Conservation (phyloP, 2,888 invertebrate genomes). For the Cheilosia variabilis region DNA sequence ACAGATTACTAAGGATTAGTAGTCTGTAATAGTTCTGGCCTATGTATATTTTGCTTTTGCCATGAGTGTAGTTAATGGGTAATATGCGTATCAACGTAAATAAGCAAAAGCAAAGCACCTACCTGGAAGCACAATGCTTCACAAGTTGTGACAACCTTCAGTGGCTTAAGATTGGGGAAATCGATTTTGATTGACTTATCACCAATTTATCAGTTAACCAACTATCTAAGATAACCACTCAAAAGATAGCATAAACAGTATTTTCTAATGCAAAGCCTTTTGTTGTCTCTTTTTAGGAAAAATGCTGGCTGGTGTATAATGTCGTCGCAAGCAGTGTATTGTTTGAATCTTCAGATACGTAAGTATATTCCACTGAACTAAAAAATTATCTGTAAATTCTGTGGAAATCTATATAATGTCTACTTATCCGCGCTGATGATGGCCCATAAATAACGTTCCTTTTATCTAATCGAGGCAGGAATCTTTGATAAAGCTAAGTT, state of each 20-base stretch:
- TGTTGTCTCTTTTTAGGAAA: constrained; percentile 67
- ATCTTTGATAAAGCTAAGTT: too few relatives aligned
- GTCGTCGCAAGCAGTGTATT: constrained; percentile 79
- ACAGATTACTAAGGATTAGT: too few relatives aligned
- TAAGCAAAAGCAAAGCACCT: too few relatives aligned
- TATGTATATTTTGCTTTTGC: too few relatives aligned
- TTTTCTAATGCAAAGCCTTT: not conserved
- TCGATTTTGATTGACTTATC: not conserved
- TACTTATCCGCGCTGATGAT: not conserved
- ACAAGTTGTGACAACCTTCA: too few relatives aligned
- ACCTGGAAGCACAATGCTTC: too few relatives aligned
- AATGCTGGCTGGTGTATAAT: constrained; percentile 76
- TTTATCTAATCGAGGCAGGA: too few relatives aligned
- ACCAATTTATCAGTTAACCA: not conserved
- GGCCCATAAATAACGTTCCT: too few relatives aligned
- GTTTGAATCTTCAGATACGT: constrained; percentile 82
- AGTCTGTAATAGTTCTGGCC: too few relatives aligned
- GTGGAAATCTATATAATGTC: not conserved
- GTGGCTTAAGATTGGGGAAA: too few relatives aligned
- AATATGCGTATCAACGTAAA: too few relatives aligned
- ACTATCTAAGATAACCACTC: not conserved
- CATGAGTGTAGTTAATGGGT: too few relatives aligned
- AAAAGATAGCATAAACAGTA: not conserved
- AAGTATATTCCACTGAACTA: constrained; percentile 76
- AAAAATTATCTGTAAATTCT: not conserved